phyloP scores from a whole-genome alignment of 2,797 vertebrate genomes.

The Phyllotis vaccarum region DNA sequence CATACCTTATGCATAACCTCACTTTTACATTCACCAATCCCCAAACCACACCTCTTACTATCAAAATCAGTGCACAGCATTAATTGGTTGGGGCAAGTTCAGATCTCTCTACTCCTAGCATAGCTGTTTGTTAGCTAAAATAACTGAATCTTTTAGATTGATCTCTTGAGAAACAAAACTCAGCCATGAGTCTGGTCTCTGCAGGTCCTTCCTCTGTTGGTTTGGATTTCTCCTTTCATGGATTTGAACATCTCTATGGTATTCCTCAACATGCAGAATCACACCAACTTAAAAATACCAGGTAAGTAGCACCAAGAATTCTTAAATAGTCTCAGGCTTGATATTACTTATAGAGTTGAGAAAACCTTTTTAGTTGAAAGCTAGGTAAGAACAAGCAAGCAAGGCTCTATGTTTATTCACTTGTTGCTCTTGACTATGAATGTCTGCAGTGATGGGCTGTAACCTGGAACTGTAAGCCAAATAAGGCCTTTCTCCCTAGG shows the following conservation, averaged over 20 bases:
- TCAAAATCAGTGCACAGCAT: neutral
- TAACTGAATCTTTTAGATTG: constrained; percentile 37
- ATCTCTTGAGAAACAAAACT: constrained; percentile 54
- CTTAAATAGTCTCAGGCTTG: neutral
- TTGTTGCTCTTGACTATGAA: neutral
- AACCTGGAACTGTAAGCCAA: neutral
- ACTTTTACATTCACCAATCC: neutral
- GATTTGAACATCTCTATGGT: constrained; percentile 94
- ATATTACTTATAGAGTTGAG: constrained; percentile 7
- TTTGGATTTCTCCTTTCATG: constrained; percentile 93
- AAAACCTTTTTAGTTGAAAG: constrained; percentile 7
- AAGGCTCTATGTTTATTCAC: neutral
- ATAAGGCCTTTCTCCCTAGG: neutral
- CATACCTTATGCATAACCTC: neutral
- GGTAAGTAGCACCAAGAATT: constrained; percentile 85
- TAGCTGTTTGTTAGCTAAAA: constrained; percentile 1
- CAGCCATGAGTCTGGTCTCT: constrained; percentile 55
- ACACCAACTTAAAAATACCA: constrained; percentile 94
- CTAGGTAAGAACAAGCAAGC: neutral
- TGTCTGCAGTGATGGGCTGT: neutral
- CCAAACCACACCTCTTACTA: neutral
- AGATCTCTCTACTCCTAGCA: neutral
- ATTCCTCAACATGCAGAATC: constrained; percentile 95
- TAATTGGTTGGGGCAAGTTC: neutral
- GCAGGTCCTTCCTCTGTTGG: constrained; percentile 95